These are phyloP conservation scores for Prenolepis imparis DNA, from an alignment of 2,888 invertebrate genomes.

Conservation along the genomic window DNA sequence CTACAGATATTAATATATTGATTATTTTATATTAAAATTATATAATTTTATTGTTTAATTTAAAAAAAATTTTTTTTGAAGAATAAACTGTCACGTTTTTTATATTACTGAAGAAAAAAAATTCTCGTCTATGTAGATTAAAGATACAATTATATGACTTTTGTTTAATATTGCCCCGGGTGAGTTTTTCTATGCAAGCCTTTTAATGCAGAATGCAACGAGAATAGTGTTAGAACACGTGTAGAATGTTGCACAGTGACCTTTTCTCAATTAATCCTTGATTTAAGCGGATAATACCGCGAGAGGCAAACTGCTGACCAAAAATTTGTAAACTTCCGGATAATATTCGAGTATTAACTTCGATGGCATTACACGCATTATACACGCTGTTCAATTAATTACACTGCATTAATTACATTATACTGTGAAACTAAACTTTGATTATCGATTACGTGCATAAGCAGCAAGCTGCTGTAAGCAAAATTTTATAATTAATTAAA, in stretches of 20 bases:
- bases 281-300: not conserved
- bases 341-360: not conserved
- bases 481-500: not conserved
- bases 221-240: not conserved
- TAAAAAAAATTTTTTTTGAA: not conserved
- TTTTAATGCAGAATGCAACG: not conserved
- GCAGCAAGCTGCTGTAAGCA: not conserved
- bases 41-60: too few species aligned
- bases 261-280: not conserved
- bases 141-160: not conserved
- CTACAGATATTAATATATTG: not conserved
- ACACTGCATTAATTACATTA: slow-evolving; percentile 24
- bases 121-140: not conserved
- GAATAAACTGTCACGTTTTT: not conserved
- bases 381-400: not conserved
- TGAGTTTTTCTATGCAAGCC: not conserved
- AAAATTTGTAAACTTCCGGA: not conserved
- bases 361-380: slow-evolving; percentile 14
- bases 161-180: not conserved
- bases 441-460: not conserved
- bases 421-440: not conserved
- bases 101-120: not conserved
- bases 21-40: too few species aligned
- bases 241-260: not conserved
- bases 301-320: not conserved